Evolutionary conservation across 2,113 vertebrate genomes (phyloP).

Genomic region (Phrynocephalus versicolor): DNA sequence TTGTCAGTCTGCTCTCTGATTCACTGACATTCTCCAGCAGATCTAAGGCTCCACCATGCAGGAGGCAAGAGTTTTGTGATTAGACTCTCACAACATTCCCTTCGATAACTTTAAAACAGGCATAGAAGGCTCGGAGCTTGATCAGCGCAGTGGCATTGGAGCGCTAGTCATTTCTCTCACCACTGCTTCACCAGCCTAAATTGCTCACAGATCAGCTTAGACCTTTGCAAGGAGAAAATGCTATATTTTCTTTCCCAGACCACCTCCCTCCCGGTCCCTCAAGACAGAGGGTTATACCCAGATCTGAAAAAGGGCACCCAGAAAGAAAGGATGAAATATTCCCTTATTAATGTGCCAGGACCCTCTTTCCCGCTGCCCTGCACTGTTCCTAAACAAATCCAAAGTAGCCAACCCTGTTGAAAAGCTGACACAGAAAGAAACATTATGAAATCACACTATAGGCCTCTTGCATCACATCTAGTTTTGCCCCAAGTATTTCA

Average conservation of each 20-base stretch:
- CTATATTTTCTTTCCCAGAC: neutral
- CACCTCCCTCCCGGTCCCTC: neutral
- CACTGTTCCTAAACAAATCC: no score
- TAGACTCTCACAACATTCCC: slow-evolving; percentile 27
- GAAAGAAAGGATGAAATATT: neutral
- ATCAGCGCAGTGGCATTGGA: neutral
- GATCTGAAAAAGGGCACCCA: neutral
- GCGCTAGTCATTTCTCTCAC: neutral
- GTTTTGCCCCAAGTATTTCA: no score
- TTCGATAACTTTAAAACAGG: neutral
- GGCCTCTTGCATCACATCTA: no score
- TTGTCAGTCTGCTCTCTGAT: slow-evolving; percentile 8
- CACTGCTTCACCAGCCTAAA: neutral
- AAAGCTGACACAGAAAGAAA: no score
- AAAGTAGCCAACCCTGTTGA: no score
- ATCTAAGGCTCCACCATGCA: slow-evolving; percentile 5
- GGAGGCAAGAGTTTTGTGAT: neutral
- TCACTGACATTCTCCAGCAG: slow-evolving; percentile 26
- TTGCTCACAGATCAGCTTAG: neutral
- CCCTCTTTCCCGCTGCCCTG: neutral
- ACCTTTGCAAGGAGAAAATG: neutral
- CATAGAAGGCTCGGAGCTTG: neutral
- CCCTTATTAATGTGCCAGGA: neutral
- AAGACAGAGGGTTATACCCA: neutral
- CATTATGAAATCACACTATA: no score